These are phyloP conservation scores for Autographa pulchrina DNA, from an alignment of 2,888 invertebrate species.

Conservation along the genomic window DNA sequence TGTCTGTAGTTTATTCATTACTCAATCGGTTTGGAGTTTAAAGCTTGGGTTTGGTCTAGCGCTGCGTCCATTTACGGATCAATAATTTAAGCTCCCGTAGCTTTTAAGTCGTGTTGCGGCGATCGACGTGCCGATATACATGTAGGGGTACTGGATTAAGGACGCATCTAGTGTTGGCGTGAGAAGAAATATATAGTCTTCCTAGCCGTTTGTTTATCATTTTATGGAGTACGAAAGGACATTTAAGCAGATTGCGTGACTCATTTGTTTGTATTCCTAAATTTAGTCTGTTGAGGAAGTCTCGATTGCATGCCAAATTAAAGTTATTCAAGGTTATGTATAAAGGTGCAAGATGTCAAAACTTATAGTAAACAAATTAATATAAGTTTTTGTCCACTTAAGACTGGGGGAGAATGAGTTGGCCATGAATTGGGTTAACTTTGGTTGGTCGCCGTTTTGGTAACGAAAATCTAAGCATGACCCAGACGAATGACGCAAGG, in stretches of 20 bases:
- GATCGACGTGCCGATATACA: neutral
- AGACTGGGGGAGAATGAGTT: slow-evolving; percentile 1
- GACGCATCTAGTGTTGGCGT: neutral
- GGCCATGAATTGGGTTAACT: slow-evolving; percentile 3
- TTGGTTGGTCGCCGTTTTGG: slow-evolving; percentile 7
- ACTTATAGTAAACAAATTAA: neutral
- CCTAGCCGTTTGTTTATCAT: neutral
- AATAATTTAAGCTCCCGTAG: slow-evolving; percentile 2
- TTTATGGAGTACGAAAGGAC: slow-evolving; percentile 5
- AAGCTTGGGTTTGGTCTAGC: neutral
- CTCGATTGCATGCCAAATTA: neutral
- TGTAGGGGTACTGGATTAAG: neutral
- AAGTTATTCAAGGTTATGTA: neutral
- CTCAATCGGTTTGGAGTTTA: neutral
- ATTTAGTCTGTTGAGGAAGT: slow-evolving; percentile 18
- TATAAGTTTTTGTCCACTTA: neutral
- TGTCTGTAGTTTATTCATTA: neutral
- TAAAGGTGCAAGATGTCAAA: neutral
- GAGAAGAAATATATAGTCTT: neutral
- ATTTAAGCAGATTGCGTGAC: slow-evolving; percentile 14
- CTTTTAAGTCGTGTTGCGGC: neutral
- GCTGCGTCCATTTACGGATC: slow-evolving; percentile 7
- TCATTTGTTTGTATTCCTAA: slow-evolving; percentile 2
- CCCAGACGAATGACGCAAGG: slow-evolving; percentile 44
- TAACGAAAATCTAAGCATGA: slow-evolving; percentile 20